These are phyloP conservation scores for Neodontobutis hainanensis DNA, from an alignment of 2,113 vertebrate genomes.

Conservation along the genomic window DNA sequence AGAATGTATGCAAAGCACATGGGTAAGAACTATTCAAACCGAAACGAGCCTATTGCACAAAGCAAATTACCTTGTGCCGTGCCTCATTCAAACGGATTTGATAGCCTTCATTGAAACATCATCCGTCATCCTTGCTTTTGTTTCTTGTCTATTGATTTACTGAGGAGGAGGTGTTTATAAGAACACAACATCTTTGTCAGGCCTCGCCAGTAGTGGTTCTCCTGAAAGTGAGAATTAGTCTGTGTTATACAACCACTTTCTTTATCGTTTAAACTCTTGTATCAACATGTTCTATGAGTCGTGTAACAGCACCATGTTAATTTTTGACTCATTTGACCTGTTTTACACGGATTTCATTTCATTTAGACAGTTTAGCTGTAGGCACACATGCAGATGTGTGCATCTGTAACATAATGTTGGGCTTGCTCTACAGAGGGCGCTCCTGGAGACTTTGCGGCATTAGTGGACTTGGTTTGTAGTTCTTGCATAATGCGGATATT, in stretches of 20 bases:
- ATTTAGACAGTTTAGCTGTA: slow-evolving; percentile 8
- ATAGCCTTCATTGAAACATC: too few relatives aligned
- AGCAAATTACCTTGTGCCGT: too few relatives aligned
- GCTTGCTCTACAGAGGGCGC: slow-evolving; percentile 61
- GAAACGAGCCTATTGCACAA: not conserved
- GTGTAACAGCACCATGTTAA: not conserved
- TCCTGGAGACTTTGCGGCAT: slow-evolving; percentile 9
- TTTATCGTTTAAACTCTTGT: not conserved
- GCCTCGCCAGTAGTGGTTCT: slow-evolving; percentile 17
- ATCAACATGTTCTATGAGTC: not conserved
- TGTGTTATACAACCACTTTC: not conserved
- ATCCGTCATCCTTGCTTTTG: not conserved
- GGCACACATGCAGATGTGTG: slow-evolving; percentile 73
- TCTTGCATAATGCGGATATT: not conserved
- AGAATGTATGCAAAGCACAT: slow-evolving; percentile 78
- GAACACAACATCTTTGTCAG: not conserved
- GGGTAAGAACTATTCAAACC: slow-evolving; percentile 70
- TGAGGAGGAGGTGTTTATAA: not conserved
- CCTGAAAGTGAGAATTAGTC: not conserved
- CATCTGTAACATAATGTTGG: slow-evolving; percentile 65
- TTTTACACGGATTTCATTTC: not conserved
- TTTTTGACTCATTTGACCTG: not conserved
- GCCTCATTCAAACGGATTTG: too few relatives aligned
- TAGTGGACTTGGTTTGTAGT: slow-evolving; percentile 43
- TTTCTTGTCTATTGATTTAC: not conserved